Evolutionary conservation across 2,797 vertebrate genomes (phyloP).

Genomic region (Xenopus petersii): DNA sequence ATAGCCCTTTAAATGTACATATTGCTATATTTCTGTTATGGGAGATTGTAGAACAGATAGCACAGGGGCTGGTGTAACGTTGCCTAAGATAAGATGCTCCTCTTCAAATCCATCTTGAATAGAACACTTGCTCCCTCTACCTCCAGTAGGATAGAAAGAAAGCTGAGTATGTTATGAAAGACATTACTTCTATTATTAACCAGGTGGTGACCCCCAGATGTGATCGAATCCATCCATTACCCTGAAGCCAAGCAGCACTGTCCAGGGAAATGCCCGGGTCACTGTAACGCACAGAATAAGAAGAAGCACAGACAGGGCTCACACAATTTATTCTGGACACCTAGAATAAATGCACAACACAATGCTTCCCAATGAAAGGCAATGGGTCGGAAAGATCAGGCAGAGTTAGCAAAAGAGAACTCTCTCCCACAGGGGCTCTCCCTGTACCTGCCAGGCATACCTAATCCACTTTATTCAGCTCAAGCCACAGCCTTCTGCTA

Average conservation of each 20-base stretch:
- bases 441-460: neutral
- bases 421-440: conserved; percentile 7
- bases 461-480: conserved; percentile 7
- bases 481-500: conserved; percentile 16
- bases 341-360: conserved; percentile 27
- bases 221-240: conserved; percentile 47
- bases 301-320: conserved; percentile 18
- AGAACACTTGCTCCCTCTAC: conserved; percentile 21
- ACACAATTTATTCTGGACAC: conserved; percentile 23
- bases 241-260: conserved; percentile 29
- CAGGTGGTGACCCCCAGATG: conserved; percentile 45
- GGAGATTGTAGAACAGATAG: no score
- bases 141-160: conserved; percentile 14
- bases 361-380: conserved; percentile 24
- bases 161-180: conserved; percentile 34
- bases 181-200: conserved; percentile 49
- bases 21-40: no score
- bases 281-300: conserved; percentile 31
- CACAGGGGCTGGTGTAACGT: neutral
- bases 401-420: conserved; percentile 16
- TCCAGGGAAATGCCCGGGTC: conserved; percentile 43
- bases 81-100: neutral
- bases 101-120: conserved; percentile 8
- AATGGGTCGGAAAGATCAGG: conserved; percentile 13
- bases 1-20: no score